Base-by-base conservation (phyloP, 2,113 vertebrate genomes). In the Menidia beryllina region DNA sequence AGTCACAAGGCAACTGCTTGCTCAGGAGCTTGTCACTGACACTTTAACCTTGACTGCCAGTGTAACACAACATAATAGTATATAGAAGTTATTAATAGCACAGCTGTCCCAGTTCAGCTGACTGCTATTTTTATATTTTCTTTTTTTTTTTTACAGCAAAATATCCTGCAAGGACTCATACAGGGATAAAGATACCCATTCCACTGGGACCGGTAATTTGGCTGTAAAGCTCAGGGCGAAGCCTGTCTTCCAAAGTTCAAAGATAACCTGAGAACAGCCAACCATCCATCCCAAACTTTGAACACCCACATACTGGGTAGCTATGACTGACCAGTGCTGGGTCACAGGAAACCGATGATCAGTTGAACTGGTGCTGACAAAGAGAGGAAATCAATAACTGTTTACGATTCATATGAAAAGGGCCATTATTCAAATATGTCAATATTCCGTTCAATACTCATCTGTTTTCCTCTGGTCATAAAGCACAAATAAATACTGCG, bases 1-100 rank as follows among this genome's bases (percentile, higher is more conserved):
- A 57, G 54, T 67, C 49, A 70, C 27, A 27, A 45, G 21, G 20
- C 19, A 64, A 68, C 20, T 73, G 77, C 81, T 84, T 74, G 75
- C 79, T 86, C 78, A 77, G 83, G 75, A 67, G 65, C 39, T 80
- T 80, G 57, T 79, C 56, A 57, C 69, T 55, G 61, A 67, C 39
- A 59, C 69, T 72, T 69, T 77, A 77, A 82, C 83, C 86, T 86
- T 81, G 83, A 61, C 72, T 66, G 50, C 50, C 67, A 79, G 52
- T 76, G 54, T n/a, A 51, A 26, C 45, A 49, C 41, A 67, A 41
- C 30, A 17, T 24, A 82, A 57, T 75, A 82, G 76, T 66, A 81
- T 67, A 59, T 60, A 13, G 56, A 0, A 14, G 55, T 57, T 88
- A 90, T 76, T 78, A 62, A 86, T 83, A 85, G 81, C 54, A 27